These are phyloP conservation scores for Ophthalmolycus amberensis DNA, from an alignment of 2,113 vertebrate genomes.

Conservation along the genomic window DNA sequence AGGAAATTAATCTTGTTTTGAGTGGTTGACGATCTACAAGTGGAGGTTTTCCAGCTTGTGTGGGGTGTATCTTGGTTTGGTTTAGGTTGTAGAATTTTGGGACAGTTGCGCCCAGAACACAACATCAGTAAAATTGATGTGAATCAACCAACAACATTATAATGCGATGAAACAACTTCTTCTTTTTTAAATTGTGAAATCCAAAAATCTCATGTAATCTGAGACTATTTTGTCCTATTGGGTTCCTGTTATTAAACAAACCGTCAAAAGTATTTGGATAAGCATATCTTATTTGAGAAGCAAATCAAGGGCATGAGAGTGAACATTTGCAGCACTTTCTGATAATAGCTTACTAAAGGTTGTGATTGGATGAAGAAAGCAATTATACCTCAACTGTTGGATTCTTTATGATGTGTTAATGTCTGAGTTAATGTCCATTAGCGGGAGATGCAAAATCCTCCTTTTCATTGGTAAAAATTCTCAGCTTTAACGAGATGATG, in stretches of 20 bases:
- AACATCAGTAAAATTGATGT: background rate
- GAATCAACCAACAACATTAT: background rate
- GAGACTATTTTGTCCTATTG: background rate
- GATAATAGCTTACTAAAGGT: background rate
- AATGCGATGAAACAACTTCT: background rate
- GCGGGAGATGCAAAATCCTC: background rate
- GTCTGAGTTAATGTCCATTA: background rate
- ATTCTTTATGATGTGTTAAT: background rate
- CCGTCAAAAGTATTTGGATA: constrained; percentile 4
- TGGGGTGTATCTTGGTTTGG: too few species aligned
- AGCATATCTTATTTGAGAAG: constrained; percentile 4
- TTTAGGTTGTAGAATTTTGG: too few species aligned
- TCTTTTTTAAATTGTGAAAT: background rate
- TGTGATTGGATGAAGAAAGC: background rate
- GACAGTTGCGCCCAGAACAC: too few species aligned
- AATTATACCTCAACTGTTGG: background rate
- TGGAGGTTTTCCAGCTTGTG: too few species aligned
- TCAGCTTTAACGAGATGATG: background rate
- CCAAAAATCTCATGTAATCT: background rate
- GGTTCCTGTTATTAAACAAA: constrained; percentile 11
- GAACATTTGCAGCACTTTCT: background rate
- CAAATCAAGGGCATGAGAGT: background rate
- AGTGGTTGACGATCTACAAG: too few species aligned
- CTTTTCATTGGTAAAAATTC: background rate
- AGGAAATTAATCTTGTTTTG: too few species aligned